phyloP scores from a whole-genome alignment of 2,113 vertebrate genomes.

The Channa maculata region DNA sequence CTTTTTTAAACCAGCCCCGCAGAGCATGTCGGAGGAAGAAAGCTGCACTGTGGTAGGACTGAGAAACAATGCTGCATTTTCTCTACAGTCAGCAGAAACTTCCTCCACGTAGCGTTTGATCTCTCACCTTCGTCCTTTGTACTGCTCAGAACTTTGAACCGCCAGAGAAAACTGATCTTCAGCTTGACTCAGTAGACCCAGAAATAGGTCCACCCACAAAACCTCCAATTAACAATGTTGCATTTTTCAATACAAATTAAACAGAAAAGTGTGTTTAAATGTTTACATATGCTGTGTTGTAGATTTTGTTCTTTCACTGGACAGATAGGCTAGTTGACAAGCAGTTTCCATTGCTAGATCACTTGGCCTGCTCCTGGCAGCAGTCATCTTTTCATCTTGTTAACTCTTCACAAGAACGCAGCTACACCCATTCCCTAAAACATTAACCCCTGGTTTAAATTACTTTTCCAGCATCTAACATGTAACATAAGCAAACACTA shows the following conservation, averaged over 20 bases:
- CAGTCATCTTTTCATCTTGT: too few relatives aligned
- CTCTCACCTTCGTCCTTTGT: not conserved
- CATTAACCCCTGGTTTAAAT: not conserved
- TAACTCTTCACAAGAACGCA: too few relatives aligned
- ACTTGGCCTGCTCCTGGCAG: not conserved
- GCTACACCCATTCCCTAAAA: not conserved
- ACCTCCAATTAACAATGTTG: too few relatives aligned
- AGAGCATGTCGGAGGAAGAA: not conserved
- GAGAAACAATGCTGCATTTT: not conserved
- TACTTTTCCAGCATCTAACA: not conserved
- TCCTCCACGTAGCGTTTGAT: slow-evolving; percentile 9
- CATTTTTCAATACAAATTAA: too few relatives aligned
- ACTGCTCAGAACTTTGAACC: not conserved
- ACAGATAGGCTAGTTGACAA: too few relatives aligned
- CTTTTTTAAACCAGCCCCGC: not conserved
- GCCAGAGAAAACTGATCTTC: slow-evolving; percentile 3
- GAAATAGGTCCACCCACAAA: too few relatives aligned
- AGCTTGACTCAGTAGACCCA: too few relatives aligned
- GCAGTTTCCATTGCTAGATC: too few relatives aligned
- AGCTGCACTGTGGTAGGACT: not conserved
- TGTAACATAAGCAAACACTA: not conserved
- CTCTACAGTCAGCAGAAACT: not conserved
- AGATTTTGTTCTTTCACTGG: too few relatives aligned
- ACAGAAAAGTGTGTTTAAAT: too few relatives aligned
- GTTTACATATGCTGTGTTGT: too few relatives aligned